Conservation (phyloP, 2,113 vertebrate genomes). For the Scytalopus superciliaris region DNA sequence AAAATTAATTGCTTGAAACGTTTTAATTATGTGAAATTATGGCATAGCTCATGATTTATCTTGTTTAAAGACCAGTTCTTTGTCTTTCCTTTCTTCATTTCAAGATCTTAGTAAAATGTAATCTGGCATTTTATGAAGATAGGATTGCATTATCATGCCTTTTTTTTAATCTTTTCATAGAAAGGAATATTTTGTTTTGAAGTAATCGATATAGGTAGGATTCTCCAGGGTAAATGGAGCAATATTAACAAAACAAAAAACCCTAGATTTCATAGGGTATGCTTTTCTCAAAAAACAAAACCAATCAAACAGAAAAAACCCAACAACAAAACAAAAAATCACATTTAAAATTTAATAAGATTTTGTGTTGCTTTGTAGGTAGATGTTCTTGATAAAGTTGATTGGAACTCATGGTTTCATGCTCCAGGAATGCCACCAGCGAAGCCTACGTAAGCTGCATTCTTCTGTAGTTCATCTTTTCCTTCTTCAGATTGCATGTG, state of each 20-base stretch:
- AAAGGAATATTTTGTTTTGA: not conserved
- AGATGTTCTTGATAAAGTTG: conserved; percentile 89
- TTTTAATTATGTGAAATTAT: not conserved
- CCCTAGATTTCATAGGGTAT: not conserved
- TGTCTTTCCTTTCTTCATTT: not conserved
- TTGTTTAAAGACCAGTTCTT: not conserved
- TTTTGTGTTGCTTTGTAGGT: conserved; percentile 73
- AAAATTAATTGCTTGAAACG: not conserved
- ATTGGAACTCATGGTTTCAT: conserved; percentile 93
- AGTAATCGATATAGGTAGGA: not conserved
- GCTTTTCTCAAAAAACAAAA: not conserved
- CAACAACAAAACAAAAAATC: not conserved
- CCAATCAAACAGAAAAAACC: not conserved
- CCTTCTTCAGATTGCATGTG: not conserved
- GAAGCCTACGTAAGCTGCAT: conserved; percentile 81
- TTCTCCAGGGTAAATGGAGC: not conserved
- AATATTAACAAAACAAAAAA: not conserved
- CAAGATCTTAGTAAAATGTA: not conserved
- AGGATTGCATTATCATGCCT: not conserved
- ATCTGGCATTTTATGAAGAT: not conserved
- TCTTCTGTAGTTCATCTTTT: not conserved
- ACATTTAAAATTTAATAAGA: not conserved
- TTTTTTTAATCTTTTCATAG: not conserved
- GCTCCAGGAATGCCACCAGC: conserved; percentile 92
- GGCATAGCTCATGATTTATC: not conserved